A percentile compares a stretch with the other conserved stretches of the same genome.
Evolutionary conservation across 2,113 vertebrate genomes (phyloP).

Genomic region (Arothron firmamentum): DNA sequence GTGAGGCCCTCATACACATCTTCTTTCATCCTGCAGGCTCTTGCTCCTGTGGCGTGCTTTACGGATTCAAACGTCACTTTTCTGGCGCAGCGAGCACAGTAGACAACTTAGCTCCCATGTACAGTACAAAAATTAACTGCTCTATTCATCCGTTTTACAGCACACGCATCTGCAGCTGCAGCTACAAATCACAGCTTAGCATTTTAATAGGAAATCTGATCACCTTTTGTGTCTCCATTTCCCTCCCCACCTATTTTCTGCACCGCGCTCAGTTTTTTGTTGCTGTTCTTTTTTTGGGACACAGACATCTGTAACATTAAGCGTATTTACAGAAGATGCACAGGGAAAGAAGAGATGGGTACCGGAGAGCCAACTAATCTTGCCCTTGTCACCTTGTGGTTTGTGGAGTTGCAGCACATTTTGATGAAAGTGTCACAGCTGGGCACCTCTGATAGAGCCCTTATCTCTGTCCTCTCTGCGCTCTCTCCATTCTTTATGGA

Average conservation of each 20-base stretch:
- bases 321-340: slow-evolving; percentile 67
- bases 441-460: slow-evolving; percentile 27
- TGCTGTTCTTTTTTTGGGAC: slow-evolving; percentile 47
- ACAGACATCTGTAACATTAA: slow-evolving; percentile 68
- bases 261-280: slow-evolving; percentile 42
- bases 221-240: slow-evolving; percentile 33
- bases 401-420: slow-evolving; percentile 29
- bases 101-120: not conserved
- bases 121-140: not conserved
- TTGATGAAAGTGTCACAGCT: slow-evolving; percentile 35
- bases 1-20: slow-evolving; percentile 42
- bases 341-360: slow-evolving; percentile 52
- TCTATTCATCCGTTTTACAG: slow-evolving; percentile 3
- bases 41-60: slow-evolving; percentile 7
- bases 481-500: slow-evolving; percentile 34
- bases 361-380: slow-evolving; percentile 57
- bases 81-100: too few species aligned
- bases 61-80: too few species aligned
- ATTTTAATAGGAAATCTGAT: slow-evolving; percentile 50
- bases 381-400: slow-evolving; percentile 38
- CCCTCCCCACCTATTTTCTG: slow-evolving; percentile 57
- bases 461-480: slow-evolving; percentile 20
- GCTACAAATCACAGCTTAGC: slow-evolving; percentile 23
- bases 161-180: not conserved
- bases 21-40: slow-evolving; percentile 56